Evolutionary conservation across 2,113 vertebrate genomes (phyloP).

Genomic region (Lagopus leucura): DNA sequence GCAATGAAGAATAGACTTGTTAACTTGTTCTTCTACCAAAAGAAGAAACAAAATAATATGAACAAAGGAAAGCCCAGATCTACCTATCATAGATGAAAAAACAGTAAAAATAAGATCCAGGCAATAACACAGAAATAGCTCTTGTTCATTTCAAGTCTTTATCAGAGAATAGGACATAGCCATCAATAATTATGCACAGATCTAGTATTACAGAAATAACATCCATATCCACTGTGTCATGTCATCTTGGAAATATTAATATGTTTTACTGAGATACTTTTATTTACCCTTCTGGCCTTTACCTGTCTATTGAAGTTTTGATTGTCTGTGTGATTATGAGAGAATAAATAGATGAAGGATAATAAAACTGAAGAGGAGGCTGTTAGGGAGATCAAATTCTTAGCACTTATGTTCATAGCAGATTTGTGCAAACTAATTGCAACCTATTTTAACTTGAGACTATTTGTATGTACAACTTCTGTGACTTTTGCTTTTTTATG

Average conservation of each 20-base stretch:
- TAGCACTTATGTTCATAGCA: background rate
- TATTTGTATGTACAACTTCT: background rate
- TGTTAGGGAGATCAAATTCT: background rate
- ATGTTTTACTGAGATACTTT: background rate
- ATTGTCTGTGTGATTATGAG: background rate
- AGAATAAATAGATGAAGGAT: background rate
- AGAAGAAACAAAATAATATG: background rate
- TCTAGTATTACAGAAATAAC: background rate
- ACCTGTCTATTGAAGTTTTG: background rate
- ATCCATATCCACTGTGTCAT: background rate
- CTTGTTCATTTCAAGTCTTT: background rate
- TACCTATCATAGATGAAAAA: background rate
- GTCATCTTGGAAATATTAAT: background rate
- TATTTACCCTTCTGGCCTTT: background rate
- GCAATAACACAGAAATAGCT: background rate
- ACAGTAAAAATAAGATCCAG: background rate
- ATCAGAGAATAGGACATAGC: background rate
- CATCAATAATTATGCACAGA: background rate
- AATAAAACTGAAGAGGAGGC: background rate
- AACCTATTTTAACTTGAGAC: background rate
- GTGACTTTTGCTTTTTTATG: background rate
- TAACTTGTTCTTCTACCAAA: background rate
- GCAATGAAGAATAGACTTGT: background rate
- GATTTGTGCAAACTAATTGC: background rate
- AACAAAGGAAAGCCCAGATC: background rate